Conservation (phyloP, 2,113 vertebrate genomes). For the Carassius carassius region DNA sequence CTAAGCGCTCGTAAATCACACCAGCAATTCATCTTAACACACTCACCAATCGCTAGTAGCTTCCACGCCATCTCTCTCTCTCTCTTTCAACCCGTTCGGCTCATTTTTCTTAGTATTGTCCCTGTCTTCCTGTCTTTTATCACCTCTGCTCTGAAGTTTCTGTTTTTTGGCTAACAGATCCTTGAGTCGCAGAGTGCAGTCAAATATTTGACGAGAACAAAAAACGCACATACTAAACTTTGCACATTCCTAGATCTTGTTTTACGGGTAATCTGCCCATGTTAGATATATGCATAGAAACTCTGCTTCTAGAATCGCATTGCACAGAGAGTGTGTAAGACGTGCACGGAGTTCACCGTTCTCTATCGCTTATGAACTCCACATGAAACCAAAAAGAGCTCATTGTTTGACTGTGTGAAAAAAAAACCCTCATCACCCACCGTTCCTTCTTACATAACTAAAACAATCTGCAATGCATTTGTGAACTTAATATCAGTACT, state of each 20-base stretch:
- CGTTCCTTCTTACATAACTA: background rate
- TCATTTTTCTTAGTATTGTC: conserved; percentile 69
- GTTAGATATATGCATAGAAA: conserved; percentile 26
- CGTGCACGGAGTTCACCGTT: background rate
- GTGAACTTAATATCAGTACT: background rate
- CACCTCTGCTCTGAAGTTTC: conserved; percentile 70
- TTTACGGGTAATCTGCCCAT: conserved; percentile 29
- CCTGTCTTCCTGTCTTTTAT: conserved; percentile 78
- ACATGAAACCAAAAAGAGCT: conserved; percentile 18
- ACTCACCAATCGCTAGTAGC: conserved; percentile 51
- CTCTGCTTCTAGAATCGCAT: background rate
- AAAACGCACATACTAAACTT: conserved; percentile 20
- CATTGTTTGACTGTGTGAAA: background rate
- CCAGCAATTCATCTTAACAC: conserved; percentile 68
- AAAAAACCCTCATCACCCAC: background rate
- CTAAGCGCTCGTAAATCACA: conserved; percentile 72
- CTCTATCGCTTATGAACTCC: conserved; percentile 5
- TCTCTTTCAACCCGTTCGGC: conserved; percentile 67
- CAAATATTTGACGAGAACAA: conserved; percentile 76
- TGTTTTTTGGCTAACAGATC: conserved; percentile 63
- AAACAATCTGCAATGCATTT: conserved; percentile 13
- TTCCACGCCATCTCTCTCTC: conserved; percentile 61
- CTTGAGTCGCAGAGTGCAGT: conserved; percentile 65
- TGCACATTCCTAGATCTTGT: conserved; percentile 26
- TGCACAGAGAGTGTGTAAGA: conserved; percentile 19